These are phyloP conservation scores for Mus musculus DNA, from an alignment of 2,113 vertebrate species.

Conservation along the genomic window GRCm39 chr3:146203001-146203500, in stretches of 20 bases:
- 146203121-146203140: not conserved
- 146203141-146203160: not conserved
- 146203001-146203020: constrained; percentile 23
- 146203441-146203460: not conserved
- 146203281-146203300: not conserved
- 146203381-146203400: not conserved
- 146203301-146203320: not conserved
- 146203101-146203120: constrained; percentile 1
- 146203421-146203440: not conserved
- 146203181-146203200: not conserved
- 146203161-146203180: not conserved
- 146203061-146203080: not conserved
- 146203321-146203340: not conserved
- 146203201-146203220: not conserved
- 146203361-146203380: not conserved
- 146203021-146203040: not conserved
- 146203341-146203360: not conserved
- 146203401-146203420: not conserved
- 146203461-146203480: not conserved
- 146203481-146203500: not conserved
- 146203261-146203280: not conserved
- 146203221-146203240: not conserved
- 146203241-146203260: not conserved
- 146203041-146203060: not conserved
- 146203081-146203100: not conserved